These are phyloP conservation scores for Gallinago undulata DNA, from an alignment of 2,113 vertebrate genomes.

Conservation along the genomic window DNA sequence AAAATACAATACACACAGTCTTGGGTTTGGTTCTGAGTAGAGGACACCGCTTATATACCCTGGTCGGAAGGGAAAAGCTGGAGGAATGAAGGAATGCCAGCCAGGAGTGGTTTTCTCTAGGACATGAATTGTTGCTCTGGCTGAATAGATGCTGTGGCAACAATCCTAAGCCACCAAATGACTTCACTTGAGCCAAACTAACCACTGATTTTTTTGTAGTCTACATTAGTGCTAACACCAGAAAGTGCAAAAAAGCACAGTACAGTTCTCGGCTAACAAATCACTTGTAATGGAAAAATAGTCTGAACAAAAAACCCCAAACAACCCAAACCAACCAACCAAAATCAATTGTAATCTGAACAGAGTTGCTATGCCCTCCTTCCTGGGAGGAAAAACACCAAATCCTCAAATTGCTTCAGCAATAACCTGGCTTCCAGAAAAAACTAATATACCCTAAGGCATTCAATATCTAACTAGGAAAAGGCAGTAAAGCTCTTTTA, in stretches of 20 bases:
- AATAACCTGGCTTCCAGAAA: not conserved
- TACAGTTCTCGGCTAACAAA: not conserved
- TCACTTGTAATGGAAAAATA: accelerated
- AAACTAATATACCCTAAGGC: not conserved
- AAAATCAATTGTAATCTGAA: not conserved
- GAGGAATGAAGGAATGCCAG: not conserved
- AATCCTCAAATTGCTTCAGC: not conserved
- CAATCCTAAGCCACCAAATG: not conserved
- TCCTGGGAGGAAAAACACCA: not conserved
- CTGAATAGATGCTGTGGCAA: not conserved
- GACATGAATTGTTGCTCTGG: not conserved
- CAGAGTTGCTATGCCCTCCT: not conserved
- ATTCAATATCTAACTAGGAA: not conserved
- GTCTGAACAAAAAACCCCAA: not conserved
- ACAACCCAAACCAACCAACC: not conserved
- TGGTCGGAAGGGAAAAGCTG: not conserved
- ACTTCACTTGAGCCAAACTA: not conserved
- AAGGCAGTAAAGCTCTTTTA: not conserved
- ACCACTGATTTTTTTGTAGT: not conserved
- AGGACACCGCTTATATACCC: not conserved
- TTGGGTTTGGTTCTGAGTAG: not conserved
- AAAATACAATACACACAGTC: not conserved
- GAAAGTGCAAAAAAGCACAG: not conserved
- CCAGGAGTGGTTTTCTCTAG: accelerated
- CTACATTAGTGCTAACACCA: not conserved